Base-by-base conservation (phyloP, 2,113 vertebrate genomes). In the Gadus chalcogrammus region DNA sequence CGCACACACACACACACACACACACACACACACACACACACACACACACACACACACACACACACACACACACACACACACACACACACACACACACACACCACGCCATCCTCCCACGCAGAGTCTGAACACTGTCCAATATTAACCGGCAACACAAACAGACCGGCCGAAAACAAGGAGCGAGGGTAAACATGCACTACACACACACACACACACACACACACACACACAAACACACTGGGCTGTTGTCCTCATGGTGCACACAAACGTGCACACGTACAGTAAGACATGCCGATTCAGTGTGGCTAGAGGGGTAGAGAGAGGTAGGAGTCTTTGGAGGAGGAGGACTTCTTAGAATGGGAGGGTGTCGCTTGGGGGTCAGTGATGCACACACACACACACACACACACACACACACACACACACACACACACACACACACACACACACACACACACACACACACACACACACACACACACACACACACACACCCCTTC, bases 111-210 rank as follows among this genome's bases (percentile, higher is more conserved):
- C 42, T 48, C 64, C 68, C 72, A 82, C 76, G 77, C 42, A 48
- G 42, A 81, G 84, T 82, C 71, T 77, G 70, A 80, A 79, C 65
- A 56, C 77, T 83, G 85, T 89, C 81, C 70, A 89, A 88, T 85
- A 90, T 90, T 85, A 89, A 87, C 88, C 78, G 12, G 67, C 70
- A 88, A 70, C 70, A 83, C 79, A 87, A 89, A 90, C 81, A 88
- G 71, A 83, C 15, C 69, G 70, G 79, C 6, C 60, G 79, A 85
- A 90, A 90, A 88, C 86, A 89, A 81, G 84, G 69, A 79, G 69
- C 78, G 6, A 79, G 74, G 87, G 85, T 83, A 87, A 86, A 90
- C 84, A 89, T 61, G 11, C 2, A 17, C 55, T 5, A 56, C 61
- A 62, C 7, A 62, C 18, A 62, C 61, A 62, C 20, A 61, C 59